Evolutionary conservation across 1,140 invertebrate genomes (phyloP).

Genomic region (Drosophila hydei): DNA sequence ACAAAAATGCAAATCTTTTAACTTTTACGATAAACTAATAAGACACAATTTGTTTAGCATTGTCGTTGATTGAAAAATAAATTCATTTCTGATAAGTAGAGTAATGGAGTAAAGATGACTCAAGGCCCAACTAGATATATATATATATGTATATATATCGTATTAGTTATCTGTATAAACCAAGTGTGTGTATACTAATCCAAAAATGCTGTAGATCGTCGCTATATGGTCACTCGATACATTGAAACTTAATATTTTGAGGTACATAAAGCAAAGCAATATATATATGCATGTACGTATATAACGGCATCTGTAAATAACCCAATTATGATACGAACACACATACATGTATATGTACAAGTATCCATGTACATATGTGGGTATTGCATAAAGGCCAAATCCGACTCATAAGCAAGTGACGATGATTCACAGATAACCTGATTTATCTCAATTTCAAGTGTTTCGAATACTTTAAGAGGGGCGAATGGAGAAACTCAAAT

Average conservation of each 20-base stretch:
- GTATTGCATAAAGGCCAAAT: neutral
- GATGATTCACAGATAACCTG: neutral
- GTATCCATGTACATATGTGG: neutral
- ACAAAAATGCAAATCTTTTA: no score
- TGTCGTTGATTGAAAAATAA: slow-evolving; percentile 44
- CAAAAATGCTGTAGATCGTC: slow-evolving; percentile 6
- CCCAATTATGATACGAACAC: slow-evolving; percentile 6
- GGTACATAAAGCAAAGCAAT: neutral
- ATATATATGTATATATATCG: neutral
- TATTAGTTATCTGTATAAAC: neutral
- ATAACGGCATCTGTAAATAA: slow-evolving; percentile 5
- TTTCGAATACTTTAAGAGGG: neutral
- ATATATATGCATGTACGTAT: no score
- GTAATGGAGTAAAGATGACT: neutral
- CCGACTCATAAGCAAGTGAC: neutral
- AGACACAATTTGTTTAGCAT: slow-evolving; percentile 38
- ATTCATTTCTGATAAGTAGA: no score
- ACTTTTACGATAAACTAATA: slow-evolving; percentile 30
- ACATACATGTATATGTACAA: neutral
- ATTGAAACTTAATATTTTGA: slow-evolving; percentile 28
- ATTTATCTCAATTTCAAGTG: neutral
- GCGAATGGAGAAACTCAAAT: neutral
- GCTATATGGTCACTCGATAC: slow-evolving; percentile 29
- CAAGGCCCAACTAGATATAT: neutral
- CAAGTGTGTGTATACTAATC: slow-evolving; percentile 3